phyloP scores from a whole-genome alignment of 2,113 vertebrate genomes.

The Megaceryle torquata region DNA sequence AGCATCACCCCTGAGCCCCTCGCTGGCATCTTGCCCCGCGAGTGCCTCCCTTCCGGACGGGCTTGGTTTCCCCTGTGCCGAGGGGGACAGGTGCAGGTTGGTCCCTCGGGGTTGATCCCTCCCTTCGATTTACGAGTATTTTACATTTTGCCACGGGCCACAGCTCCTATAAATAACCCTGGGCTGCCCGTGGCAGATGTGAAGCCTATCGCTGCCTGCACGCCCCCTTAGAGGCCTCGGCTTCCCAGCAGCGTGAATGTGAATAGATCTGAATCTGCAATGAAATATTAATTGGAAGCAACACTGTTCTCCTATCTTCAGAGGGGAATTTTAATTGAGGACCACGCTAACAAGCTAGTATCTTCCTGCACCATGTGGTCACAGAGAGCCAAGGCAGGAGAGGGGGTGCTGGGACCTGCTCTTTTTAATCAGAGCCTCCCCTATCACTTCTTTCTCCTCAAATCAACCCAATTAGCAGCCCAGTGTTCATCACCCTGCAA shows the following conservation, averaged over 20 bases:
- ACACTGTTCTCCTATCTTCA: neutral
- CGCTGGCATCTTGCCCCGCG: neutral
- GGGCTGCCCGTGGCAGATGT: constrained; percentile 23
- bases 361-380: neutral
- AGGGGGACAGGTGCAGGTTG: neutral
- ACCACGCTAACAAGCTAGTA: neutral
- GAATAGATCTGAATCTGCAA: neutral
- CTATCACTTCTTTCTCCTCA: neutral
- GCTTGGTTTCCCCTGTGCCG: neutral
- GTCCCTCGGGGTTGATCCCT: neutral
- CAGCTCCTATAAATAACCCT: constrained; percentile 29
- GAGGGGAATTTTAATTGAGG: constrained; percentile 37
- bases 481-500: neutral
- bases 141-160: neutral
- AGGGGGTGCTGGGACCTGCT: neutral
- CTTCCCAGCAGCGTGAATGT: neutral
- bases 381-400: neutral
- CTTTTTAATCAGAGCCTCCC: neutral
- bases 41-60: neutral
- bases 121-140: neutral
- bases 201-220: neutral
- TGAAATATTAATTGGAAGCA: constrained; percentile 29
- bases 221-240: neutral
- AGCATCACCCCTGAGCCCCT: neutral
- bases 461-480: neutral